Percentiles rank a stretch among this genome's conserved stretches.
Evolutionary conservation across 2,113 vertebrate genomes (phyloP).

Genomic region (Otocyon megalotis): DNA sequence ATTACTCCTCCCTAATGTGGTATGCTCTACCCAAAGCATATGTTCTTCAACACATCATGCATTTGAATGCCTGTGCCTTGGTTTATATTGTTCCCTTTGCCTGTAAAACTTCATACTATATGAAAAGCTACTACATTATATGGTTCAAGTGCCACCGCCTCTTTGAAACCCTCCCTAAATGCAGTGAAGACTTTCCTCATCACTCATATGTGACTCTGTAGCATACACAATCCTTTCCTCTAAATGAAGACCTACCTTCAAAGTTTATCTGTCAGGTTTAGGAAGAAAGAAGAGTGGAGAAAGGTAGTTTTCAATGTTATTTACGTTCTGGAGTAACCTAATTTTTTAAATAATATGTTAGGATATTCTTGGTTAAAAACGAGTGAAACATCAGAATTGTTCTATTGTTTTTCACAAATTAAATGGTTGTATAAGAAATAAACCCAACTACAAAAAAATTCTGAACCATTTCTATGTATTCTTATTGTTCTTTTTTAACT

Average conservation of each 20-base stretch:
- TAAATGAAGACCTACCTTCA: not conserved
- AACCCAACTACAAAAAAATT: not conserved
- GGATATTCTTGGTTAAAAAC: not conserved
- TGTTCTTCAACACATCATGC: not conserved
- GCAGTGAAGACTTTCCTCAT: not conserved
- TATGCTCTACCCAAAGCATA: not conserved
- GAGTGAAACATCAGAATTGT: not conserved
- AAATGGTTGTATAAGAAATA: not conserved
- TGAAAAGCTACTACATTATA: not conserved
- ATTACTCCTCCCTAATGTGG: not conserved
- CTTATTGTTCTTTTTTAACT: not conserved
- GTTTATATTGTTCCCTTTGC: not conserved
- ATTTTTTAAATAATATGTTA: not conserved
- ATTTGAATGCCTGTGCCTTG: not conserved
- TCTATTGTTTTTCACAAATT: conserved; percentile 21
- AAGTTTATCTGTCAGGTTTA: not conserved
- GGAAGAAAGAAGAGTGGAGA: not conserved
- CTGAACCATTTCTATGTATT: not conserved
- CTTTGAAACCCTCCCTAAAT: not conserved
- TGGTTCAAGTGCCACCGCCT: not conserved
- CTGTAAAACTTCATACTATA: not conserved
- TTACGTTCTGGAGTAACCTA: not conserved
- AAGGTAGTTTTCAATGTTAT: not conserved
- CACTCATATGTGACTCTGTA: not conserved
- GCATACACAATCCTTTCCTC: not conserved